Base-by-base conservation (phyloP, 2,113 vertebrate genomes). In the Microtus montanus region DNA sequence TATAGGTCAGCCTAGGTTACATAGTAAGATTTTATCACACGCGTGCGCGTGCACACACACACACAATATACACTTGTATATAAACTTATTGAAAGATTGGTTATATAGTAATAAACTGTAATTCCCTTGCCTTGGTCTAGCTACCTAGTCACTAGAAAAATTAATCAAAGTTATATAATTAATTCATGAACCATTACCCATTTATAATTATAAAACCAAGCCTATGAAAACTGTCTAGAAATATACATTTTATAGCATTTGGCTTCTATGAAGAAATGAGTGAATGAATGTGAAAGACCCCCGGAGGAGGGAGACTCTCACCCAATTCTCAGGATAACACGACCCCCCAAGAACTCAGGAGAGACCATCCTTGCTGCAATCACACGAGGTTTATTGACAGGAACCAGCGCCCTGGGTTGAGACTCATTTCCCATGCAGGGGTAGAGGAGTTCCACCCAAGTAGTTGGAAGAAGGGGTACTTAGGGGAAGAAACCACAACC, bases 161-260 rank as follows among this genome's bases (percentile, higher is more conserved):
- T 71, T 1, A 91, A 82, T 88, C 77, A 92, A 86, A 41, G 41
- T 92, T 82, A 80, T 85, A 95, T 2, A 90, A 86, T 87, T 47
- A 87, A 95, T 33, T 58, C 90, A 80, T 77, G 19, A 95, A 93
- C 75, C 83, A 96, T 78, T 70, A 93, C 17, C 41, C 58, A 89
- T 38, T 82, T 89, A 70, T 75, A 85, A 78, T 89, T 93, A 91
- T 47, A 92, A 93, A 94, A 52, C 9, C 28, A 89, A 83, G 8
- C 9, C 75, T 95, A 71, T 44, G 82, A 96, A 93, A 96, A 92
- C 4, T 84, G 10, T 90, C 19, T 78, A 93, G 89, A 73, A 20
- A 58, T 20, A 58, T 58, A 19, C 19, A 54, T 58, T 58, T 49
- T 78, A 6, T 13, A 96, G 79, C 63, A 96, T 41, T 1, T 84